Evolutionary conservation across 2,888 invertebrate species (phyloP), one percentile per base, ranked within the genome.

Genomic region (Caenorhabditis sp.): DNA sequence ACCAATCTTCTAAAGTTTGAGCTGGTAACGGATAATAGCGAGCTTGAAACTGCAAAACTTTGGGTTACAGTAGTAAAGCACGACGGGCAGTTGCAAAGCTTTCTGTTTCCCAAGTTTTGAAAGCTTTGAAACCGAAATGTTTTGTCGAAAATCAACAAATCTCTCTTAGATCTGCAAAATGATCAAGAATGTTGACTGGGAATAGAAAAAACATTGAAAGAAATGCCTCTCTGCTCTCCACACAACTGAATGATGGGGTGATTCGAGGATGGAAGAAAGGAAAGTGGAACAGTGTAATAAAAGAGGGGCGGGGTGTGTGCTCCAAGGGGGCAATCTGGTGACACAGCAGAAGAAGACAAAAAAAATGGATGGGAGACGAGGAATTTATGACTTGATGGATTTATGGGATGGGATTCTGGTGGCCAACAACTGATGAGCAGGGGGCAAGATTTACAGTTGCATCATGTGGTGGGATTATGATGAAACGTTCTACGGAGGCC

Each of bases 251-350:
- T 12, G 38, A 49, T 63, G 54, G 73, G 51, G 31, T 47, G 47
- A 47, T 14, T 10, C 16, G 49, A 22, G 54, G 14, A 54, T 54
- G 54, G 54, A 47, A 14, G 54, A 54, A 2, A 14, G 22, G 26
- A 54, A 12, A 26, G 54, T 1, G 26, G 24, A 54, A 58, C 22
- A 49, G 61, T 61, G 59, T 49, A 51, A 31, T 26, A 49, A 38
- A 35, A 49, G 58, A 47, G 22, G 19, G 58, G 19, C 19, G 51
- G 22, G 47, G 16, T 41, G 58, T 8, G 44, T 24, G 51, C 14
- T 26, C 24, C 14, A 16, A 26, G 64, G 24, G n/a, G 74, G 54
- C 64, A 54, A 64, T 31, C 64, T 56, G 56, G 28, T 38, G 28
- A 64, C 56, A 74, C 54, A 12, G 38, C 6, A 38, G 12, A 38